phyloP scores from a whole-genome alignment of 2,113 vertebrate species.

The chimpanzee (Pan troglodytes) region DNA sequence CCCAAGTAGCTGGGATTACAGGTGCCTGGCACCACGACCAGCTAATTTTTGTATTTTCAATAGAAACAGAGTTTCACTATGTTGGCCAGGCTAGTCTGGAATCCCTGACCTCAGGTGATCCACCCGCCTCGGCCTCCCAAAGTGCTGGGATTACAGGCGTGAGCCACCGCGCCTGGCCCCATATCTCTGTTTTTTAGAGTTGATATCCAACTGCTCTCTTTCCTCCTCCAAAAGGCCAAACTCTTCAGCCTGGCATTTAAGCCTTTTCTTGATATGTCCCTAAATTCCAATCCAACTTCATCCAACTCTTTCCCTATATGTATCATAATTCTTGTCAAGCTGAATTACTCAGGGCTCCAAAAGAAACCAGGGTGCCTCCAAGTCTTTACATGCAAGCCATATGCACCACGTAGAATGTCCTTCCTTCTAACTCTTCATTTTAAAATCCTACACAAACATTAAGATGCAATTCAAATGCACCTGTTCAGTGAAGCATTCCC shows the following conservation, averaged over 20 bases:
- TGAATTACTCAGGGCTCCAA: not conserved
- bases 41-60: no score
- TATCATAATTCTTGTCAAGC: not conserved
- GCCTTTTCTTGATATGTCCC: not conserved
- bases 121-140: no score
- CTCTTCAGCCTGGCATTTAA: not conserved
- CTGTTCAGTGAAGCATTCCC: not conserved
- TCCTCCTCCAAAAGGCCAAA: not conserved
- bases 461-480: not conserved
- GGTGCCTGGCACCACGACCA: no score
- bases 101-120: no score
- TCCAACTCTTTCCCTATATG: not conserved
- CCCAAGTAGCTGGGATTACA: no score
- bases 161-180: no score
- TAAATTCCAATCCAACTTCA: not conserved
- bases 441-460: not conserved
- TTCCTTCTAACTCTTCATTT: not conserved
- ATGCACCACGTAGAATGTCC: not conserved
- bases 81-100: no score
- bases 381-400: not conserved
- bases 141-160: no score
- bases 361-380: not conserved
- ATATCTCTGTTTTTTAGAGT: not conserved
- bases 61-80: no score
- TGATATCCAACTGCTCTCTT: not conserved